Percentiles rank a stretch among this genome's conserved stretches.
phyloP scores from a whole-genome alignment of 2,797 vertebrate genomes.

The Pipistrellus kuhlii region DNA sequence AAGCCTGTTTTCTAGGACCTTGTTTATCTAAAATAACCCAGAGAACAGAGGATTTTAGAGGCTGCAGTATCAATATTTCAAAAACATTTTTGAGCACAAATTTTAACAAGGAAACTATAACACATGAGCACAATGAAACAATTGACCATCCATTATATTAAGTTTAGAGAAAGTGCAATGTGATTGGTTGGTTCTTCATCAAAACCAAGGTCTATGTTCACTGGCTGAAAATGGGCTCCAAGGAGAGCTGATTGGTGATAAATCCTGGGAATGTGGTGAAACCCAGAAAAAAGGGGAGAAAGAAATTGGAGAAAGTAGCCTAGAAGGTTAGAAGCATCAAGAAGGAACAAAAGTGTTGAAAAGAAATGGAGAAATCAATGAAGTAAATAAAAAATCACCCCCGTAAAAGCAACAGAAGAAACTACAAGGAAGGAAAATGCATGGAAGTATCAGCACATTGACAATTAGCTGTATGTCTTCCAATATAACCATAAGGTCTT shows the following conservation, averaged over 20 bases:
- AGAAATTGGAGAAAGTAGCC: not conserved
- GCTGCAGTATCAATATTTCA: not conserved
- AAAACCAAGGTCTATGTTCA: not conserved
- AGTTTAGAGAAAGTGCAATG: not conserved
- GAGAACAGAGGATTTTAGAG: not conserved
- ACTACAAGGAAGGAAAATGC: not conserved
- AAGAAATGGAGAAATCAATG: not conserved
- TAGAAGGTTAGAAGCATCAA: not conserved
- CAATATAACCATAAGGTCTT: not conserved
- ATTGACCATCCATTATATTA: not conserved
- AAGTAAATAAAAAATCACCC: not conserved
- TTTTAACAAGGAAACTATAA: not conserved
- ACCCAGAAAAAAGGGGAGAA: rapidly evolving
- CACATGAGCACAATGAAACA: not conserved
- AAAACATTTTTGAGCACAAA: not conserved
- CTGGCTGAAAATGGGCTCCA: not conserved
- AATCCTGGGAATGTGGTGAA: not conserved
- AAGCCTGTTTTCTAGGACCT: not conserved
- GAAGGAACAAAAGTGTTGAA: not conserved
- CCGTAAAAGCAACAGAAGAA: not conserved
- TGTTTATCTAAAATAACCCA: not conserved
- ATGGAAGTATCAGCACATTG: rapidly evolving
- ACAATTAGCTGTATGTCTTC: not conserved
- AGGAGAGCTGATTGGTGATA: not conserved
- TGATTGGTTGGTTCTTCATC: not conserved